Percentiles rank a stretch among this genome's conserved stretches.
These are phyloP conservation scores for Synanthedon andrenaeformis DNA, from an alignment of 2,888 invertebrate genomes.

Conservation along the genomic window DNA sequence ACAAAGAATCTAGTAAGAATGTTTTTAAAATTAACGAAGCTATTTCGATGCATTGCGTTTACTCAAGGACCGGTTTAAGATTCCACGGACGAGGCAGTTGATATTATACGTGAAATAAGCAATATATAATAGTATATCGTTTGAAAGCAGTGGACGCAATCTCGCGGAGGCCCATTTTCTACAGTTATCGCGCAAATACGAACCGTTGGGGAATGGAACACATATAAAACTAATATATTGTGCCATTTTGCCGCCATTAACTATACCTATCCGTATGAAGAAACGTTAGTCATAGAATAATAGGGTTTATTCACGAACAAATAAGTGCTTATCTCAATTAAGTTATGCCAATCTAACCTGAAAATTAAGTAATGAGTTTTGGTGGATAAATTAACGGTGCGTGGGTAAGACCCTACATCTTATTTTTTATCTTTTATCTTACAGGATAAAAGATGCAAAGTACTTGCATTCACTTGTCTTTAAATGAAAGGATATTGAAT, in stretches of 20 bases:
- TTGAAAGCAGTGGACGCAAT: constrained; percentile 26
- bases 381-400: constrained; percentile 14
- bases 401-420: no score
- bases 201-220: constrained; percentile 23
- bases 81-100: not conserved
- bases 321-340: no score
- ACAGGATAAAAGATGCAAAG: no score
- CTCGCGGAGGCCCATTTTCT: constrained; percentile 25
- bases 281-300: constrained; percentile 9
- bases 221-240: constrained; percentile 47
- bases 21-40: no score
- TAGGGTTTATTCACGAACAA: not conserved
- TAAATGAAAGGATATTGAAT: no score
- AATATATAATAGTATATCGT: constrained; percentile 33
- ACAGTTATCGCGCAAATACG: constrained; percentile 29
- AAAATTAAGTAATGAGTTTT: constrained; percentile 8
- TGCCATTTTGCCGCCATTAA: constrained; percentile 35
- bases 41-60: no score
- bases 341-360: no score
- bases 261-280: constrained; percentile 21
- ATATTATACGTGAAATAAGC: constrained; percentile 2
- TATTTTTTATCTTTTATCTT: no score
- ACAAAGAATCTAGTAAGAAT: no score
- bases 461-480: no score
- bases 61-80: not conserved